Evolutionary conservation across 2,888 invertebrate genomes (phyloP).

Genomic region (Drosophila longiperda): DNA sequence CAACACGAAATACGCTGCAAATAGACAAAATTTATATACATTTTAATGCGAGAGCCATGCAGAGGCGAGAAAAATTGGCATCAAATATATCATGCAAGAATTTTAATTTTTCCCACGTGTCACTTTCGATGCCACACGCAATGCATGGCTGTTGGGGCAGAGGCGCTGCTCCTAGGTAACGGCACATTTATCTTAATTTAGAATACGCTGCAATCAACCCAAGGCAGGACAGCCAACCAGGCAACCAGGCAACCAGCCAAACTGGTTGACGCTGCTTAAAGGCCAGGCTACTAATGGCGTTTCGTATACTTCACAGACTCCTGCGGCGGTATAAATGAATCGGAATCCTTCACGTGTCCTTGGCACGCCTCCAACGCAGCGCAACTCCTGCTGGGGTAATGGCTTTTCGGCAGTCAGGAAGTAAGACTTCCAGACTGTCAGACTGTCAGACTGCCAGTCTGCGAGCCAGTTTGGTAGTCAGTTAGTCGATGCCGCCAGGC

Average conservation of each 20-base stretch:
- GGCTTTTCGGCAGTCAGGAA: conserved; percentile 41
- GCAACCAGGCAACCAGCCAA: conserved; percentile 23
- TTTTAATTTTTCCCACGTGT: conserved; percentile 60
- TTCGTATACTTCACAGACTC: conserved; percentile 30
- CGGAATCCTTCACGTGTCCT: conserved; percentile 74
- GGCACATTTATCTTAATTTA: conserved; percentile 73
- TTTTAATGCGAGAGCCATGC: conserved; percentile 27
- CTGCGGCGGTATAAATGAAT: conserved; percentile 58
- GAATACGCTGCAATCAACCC: conserved; percentile 45
- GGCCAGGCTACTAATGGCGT: conserved; percentile 60
- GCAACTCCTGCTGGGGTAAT: conserved; percentile 39
- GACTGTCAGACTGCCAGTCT: conserved; percentile 7
- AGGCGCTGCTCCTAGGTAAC: conserved; percentile 19
- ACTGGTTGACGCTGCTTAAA: conserved; percentile 55
- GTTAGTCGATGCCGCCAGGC: conserved; percentile 15
- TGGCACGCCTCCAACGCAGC: conserved; percentile 49
- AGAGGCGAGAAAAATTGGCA: conserved; percentile 59
- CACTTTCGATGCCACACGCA: conserved; percentile 27
- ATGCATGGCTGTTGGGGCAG: neutral
- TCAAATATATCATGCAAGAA: conserved; percentile 67
- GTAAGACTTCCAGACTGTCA: conserved; percentile 12
- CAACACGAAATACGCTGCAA: conserved; percentile 61
- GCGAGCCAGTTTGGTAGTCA: neutral
- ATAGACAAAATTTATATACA: conserved; percentile 71
- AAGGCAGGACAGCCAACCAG: conserved; percentile 26